A percentile compares a stretch with the other conserved stretches of the same genome.
Conservation (phyloP, 2,888 invertebrate species). For the Zaprionus obscuricornis region DNA sequence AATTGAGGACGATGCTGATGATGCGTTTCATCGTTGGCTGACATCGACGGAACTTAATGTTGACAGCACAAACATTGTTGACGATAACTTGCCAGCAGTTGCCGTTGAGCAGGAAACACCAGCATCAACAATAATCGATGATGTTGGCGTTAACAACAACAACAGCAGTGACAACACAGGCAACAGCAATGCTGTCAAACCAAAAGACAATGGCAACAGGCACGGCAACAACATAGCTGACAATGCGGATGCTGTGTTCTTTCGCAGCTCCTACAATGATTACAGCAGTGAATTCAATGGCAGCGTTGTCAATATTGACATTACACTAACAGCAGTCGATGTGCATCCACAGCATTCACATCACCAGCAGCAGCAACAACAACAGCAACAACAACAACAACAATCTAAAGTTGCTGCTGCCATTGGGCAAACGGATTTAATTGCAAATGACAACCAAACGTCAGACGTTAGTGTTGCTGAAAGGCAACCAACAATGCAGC, state of each 20-base stretch:
- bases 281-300: constrained; percentile 81
- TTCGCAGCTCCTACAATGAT: constrained; percentile 81
- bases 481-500: constrained; percentile 43
- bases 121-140: constrained; percentile 63
- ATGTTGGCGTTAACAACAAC: constrained; percentile 55
- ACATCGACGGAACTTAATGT: constrained; percentile 79
- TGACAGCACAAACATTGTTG: constrained; percentile 65
- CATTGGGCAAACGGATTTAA: constrained; percentile 68
- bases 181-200: constrained; percentile 4
- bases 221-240: constrained; percentile 53
- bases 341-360: constrained; percentile 61
- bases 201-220: constrained; percentile 48
- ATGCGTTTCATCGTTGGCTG: constrained; percentile 81
- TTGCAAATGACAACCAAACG: constrained; percentile 72
- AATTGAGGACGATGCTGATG: constrained; percentile 70
- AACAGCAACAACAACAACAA: constrained; percentile 3
- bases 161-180: constrained; percentile 24
- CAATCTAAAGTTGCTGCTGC: constrained; percentile 23
- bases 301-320: constrained; percentile 81
- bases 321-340: constrained; percentile 81
- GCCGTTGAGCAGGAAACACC: constrained; percentile 58
- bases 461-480: constrained; percentile 35
- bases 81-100: constrained; percentile 47
- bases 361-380: constrained; percentile 28
- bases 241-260: constrained; percentile 65